phyloP scores from a whole-genome alignment of 2,113 vertebrate genomes.

The Pelusios castaneus region DNA sequence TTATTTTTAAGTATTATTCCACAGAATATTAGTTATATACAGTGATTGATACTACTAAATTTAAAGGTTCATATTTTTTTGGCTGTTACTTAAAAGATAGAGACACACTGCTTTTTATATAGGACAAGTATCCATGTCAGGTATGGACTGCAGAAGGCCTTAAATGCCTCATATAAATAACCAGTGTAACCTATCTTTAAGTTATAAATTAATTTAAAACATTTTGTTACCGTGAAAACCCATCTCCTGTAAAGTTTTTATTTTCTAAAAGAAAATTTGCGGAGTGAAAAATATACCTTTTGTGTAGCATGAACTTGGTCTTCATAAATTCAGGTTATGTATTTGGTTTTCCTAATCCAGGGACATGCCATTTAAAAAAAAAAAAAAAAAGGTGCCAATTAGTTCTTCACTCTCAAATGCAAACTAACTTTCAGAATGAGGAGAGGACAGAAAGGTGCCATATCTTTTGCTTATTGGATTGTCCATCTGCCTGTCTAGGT shows the following conservation, averaged over 20 bases:
- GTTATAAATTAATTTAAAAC: background rate
- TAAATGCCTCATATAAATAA: background rate
- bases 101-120: background rate
- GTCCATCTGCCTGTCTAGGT: no score
- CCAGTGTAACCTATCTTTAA: background rate
- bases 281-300: background rate
- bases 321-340: background rate
- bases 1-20: background rate
- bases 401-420: background rate
- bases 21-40: background rate
- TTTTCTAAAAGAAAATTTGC: background rate
- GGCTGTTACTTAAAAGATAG: background rate
- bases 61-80: background rate
- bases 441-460: background rate
- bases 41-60: background rate
- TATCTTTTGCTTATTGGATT: no score
- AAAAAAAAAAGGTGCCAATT: background rate
- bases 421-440: background rate
- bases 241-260: background rate
- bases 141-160: background rate
- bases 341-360: background rate
- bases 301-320: background rate
- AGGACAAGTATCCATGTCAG: background rate
- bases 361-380: background rate
- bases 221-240: background rate